Conservation (phyloP, 2,888 invertebrate species). For the Trichogramma evanescens region DNA sequence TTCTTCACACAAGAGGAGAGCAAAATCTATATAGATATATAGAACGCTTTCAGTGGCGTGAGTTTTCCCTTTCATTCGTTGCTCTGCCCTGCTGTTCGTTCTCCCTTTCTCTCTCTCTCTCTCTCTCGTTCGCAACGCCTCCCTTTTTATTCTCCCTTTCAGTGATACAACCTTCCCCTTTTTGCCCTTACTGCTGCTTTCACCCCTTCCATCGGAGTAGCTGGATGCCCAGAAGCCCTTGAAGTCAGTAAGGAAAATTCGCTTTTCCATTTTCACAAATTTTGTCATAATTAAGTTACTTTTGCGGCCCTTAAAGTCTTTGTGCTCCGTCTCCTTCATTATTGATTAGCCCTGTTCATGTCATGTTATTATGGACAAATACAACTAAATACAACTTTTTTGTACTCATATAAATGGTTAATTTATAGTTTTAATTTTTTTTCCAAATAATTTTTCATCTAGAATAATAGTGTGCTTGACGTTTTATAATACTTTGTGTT, state of each 20-base stretch:
- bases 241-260: conserved; percentile 1
- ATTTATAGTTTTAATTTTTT: too few species aligned
- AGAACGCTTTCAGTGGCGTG: conserved; percentile 5
- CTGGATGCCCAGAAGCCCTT: neutral
- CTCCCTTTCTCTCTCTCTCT: conserved; percentile 4
- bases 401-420: too few species aligned
- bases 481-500: too few species aligned
- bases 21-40: neutral
- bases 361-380: too few species aligned
- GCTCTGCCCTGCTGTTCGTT: conserved; percentile 15
- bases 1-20: conserved; percentile 1
- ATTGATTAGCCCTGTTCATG: too few species aligned
- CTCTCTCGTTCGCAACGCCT: neutral
- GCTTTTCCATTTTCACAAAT: neutral
- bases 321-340: too few species aligned
- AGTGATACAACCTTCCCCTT: conserved; percentile 12
- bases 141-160: conserved; percentile 15
- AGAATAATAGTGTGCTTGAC: too few species aligned
- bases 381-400: too few species aligned
- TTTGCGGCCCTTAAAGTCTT: too few species aligned
- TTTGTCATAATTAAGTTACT: neutral
- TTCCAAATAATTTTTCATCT: too few species aligned
- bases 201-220: conserved; percentile 5
- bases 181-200: conserved; percentile 5
- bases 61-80: conserved; percentile 14